Percentiles rank a stretch among this genome's conserved stretches.
These are phyloP conservation scores for Aphidoletes aphidimyza DNA, from an alignment of 2,888 invertebrate species.

Conservation along the genomic window DNA sequence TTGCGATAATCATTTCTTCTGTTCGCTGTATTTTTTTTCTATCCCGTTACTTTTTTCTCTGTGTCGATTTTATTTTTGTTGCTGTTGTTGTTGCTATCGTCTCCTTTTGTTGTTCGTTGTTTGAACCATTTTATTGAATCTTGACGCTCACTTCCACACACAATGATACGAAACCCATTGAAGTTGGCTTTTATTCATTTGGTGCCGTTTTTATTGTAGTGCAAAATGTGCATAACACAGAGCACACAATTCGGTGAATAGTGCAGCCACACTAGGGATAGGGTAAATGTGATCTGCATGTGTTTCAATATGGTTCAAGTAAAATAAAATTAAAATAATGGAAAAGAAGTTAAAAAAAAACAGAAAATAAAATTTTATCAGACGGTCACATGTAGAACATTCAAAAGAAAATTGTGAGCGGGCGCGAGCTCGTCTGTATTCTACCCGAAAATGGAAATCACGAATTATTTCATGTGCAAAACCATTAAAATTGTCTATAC, in stretches of 20 bases:
- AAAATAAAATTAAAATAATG: slow-evolving; percentile 38
- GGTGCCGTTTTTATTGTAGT: neutral
- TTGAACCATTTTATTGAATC: slow-evolving; percentile 33
- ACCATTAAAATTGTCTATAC: neutral
- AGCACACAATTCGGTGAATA: slow-evolving; percentile 3
- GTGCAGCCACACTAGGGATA: neutral
- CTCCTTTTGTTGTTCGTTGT: neutral
- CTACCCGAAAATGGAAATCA: slow-evolving; percentile 30
- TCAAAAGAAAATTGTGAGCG: neutral
- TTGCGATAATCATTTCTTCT: slow-evolving; percentile 40
- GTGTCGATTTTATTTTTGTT: neutral
- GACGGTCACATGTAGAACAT: neutral
- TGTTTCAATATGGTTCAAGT: slow-evolving; percentile 1
- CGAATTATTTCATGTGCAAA: neutral
- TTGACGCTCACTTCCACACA: slow-evolving; percentile 2
- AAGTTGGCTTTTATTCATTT: neutral
- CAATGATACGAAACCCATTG: neutral
- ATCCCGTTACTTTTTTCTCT: neutral
- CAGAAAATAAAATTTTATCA: slow-evolving; percentile 8
- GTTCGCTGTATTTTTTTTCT: neutral
- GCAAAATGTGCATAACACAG: slow-evolving; percentile 40
- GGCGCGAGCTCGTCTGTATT: neutral
- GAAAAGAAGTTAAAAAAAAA: neutral
- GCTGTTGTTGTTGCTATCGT: neutral
- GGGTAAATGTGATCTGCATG: neutral